Percentiles rank a stretch among this genome's conserved stretches.
Conservation (phyloP, 2,797 vertebrate genomes). For the Sebastes hubbsi region DNA sequence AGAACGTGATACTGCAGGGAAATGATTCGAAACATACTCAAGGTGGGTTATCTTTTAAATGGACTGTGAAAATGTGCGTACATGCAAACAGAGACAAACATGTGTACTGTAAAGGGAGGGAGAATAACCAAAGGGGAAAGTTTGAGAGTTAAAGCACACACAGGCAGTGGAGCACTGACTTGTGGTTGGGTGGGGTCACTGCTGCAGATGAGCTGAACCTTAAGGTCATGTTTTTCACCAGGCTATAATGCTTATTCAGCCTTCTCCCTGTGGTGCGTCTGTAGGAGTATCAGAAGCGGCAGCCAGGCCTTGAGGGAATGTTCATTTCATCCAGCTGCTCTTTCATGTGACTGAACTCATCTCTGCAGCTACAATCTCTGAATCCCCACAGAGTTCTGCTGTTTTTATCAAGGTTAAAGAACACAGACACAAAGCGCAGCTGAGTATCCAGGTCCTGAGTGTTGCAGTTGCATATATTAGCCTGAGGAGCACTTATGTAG, state of each 20-base stretch:
- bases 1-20: not conserved
- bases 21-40: not conserved
- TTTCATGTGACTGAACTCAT: slow-evolving; percentile 66
- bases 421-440: slow-evolving; percentile 30
- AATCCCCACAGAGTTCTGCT: slow-evolving; percentile 44
- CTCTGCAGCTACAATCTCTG: slow-evolving; percentile 33
- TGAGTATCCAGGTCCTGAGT: slow-evolving; percentile 33
- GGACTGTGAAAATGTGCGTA: not conserved
- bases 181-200: slow-evolving; percentile 42
- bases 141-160: not conserved
- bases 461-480: slow-evolving; percentile 29
- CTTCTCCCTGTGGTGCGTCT: slow-evolving; percentile 51
- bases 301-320: slow-evolving; percentile 48
- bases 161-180: not conserved
- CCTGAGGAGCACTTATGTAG: slow-evolving; percentile 12
- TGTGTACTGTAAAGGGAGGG: too few relatives aligned
- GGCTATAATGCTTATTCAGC: slow-evolving; percentile 65
- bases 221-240: slow-evolving; percentile 58
- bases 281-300: slow-evolving; percentile 57
- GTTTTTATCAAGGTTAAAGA: slow-evolving; percentile 63
- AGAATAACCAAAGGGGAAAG: slow-evolving; percentile 9
- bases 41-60: slow-evolving; percentile 30
- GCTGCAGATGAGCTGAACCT: slow-evolving; percentile 53
- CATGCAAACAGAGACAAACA: not conserved
- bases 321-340: slow-evolving; percentile 70